A percentile compares a stretch with the other conserved stretches of the same genome.
phyloP scores from a whole-genome alignment of 2,888 invertebrate species.

The Athalia cordata region DNA sequence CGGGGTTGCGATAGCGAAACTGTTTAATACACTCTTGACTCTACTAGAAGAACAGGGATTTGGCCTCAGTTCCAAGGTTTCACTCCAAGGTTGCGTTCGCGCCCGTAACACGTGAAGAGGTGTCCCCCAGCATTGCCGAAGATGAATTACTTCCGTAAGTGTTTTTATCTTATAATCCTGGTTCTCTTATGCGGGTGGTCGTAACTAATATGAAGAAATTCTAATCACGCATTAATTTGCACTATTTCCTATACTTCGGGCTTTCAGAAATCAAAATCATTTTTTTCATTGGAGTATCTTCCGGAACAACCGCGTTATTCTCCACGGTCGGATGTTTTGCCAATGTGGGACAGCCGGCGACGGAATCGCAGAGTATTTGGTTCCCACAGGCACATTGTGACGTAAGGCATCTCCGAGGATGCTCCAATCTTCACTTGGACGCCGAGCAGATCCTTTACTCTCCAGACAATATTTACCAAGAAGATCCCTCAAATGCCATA shows the following conservation, averaged over 20 bases:
- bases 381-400: constrained; percentile 45
- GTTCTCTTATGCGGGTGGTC: not conserved
- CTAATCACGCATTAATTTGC: not conserved
- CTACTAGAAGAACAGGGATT: constrained; percentile 14
- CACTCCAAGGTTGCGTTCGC: constrained; percentile 32
- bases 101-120: constrained; percentile 1
- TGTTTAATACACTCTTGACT: constrained; percentile 13
- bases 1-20: constrained; percentile 16
- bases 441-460: constrained; percentile 30
- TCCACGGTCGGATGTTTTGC: constrained; percentile 48
- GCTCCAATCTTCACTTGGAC: constrained; percentile 29
- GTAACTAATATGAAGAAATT: not conserved
- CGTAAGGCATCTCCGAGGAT: constrained; percentile 34
- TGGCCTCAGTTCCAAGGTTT: constrained; percentile 19
- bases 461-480: constrained; percentile 25
- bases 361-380: constrained; percentile 31
- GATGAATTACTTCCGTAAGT: constrained; percentile 24
- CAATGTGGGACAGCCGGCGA: constrained; percentile 23
- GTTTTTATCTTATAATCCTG: not conserved
- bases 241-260: not conserved
- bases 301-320: constrained; percentile 35
- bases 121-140: not conserved
- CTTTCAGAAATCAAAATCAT: constrained; percentile 12
- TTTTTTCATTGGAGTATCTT: constrained; percentile 12
- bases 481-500: constrained; percentile 44